phyloP scores from a whole-genome alignment of 1,140 invertebrate species.

The Penaeus japonicus region DNA sequence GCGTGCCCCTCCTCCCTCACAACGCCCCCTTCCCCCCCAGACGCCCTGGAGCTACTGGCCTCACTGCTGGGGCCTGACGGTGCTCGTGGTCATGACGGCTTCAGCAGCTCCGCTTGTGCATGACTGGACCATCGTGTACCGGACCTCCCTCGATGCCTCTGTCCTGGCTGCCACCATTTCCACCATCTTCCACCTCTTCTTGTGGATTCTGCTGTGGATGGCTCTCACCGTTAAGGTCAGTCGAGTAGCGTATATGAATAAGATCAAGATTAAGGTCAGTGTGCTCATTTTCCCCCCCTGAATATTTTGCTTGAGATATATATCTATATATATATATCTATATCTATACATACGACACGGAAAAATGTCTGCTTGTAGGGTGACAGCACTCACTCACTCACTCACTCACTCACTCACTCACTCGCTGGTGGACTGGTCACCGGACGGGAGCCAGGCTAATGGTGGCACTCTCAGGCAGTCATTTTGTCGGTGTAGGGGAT shows the following conservation, averaged over 20 bases:
- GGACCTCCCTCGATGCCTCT: slow-evolving; percentile 76
- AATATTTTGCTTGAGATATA: background rate
- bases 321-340: background rate
- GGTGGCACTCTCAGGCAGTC: too few species aligned
- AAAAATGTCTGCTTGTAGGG: background rate
- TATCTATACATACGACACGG: background rate
- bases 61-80: slow-evolving; percentile 79
- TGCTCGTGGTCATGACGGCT: slow-evolving; percentile 76
- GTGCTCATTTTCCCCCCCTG: background rate
- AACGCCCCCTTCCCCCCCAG: slow-evolving; percentile 9
- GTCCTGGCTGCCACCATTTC: slow-evolving; percentile 75
- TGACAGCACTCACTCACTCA: too few species aligned
- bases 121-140: slow-evolving; percentile 80
- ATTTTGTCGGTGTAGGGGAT: too few species aligned
- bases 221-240: slow-evolving; percentile 76
- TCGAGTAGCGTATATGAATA: background rate
- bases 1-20: background rate
- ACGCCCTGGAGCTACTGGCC: slow-evolving; percentile 78
- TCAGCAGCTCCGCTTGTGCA: slow-evolving; percentile 79
- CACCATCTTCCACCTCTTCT: slow-evolving; percentile 73
- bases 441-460: too few species aligned
- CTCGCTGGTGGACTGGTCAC: too few species aligned
- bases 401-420: too few species aligned
- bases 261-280: background rate
- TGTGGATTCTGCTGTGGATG: slow-evolving; percentile 80